These are phyloP conservation scores for Cylloceria caligata DNA, from an alignment of 2,888 invertebrate species.

Conservation along the genomic window DNA sequence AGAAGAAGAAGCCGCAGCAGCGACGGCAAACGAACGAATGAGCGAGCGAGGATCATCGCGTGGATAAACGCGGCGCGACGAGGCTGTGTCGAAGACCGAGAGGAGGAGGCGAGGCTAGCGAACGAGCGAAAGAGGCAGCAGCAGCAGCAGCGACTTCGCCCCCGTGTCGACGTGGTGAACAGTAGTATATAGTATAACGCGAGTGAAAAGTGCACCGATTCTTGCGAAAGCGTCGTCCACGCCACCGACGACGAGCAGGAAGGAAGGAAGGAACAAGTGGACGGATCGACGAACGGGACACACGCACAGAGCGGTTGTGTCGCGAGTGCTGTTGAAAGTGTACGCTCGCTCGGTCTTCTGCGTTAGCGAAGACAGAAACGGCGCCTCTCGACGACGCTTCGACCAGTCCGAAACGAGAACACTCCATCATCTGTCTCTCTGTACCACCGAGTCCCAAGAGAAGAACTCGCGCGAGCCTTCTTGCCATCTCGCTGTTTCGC, in stretches of 20 bases:
- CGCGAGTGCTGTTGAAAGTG: conserved; percentile 37
- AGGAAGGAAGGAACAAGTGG: conserved; percentile 54
- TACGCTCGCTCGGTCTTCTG: not conserved
- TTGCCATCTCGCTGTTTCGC: not conserved
- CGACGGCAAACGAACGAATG: conserved; percentile 11
- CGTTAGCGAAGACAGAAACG: not conserved
- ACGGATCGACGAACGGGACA: conserved; percentile 39
- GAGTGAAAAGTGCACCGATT: conserved; percentile 27
- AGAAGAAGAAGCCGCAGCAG: not conserved
- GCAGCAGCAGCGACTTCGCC: conserved; percentile 61
- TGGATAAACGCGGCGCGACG: conserved; percentile 29
- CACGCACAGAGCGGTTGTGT: conserved; percentile 42
- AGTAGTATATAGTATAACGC: conserved; percentile 42
- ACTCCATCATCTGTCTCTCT: not conserved
- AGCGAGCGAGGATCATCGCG: conserved; percentile 56
- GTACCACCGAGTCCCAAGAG: not conserved
- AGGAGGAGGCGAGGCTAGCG: conserved; percentile 61
- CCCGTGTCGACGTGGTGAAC: conserved; percentile 67
- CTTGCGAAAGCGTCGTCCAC: conserved; percentile 47
- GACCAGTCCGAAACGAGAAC: no score
- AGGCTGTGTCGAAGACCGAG: conserved; percentile 27
- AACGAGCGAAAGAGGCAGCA: conserved; percentile 47
- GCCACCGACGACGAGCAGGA: conserved; percentile 24
- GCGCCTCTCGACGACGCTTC: conserved; percentile 47
- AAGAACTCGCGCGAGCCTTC: conserved; percentile 25